phyloP scores from a whole-genome alignment of 2,888 invertebrate genomes.

The Thalpophila matura region DNA sequence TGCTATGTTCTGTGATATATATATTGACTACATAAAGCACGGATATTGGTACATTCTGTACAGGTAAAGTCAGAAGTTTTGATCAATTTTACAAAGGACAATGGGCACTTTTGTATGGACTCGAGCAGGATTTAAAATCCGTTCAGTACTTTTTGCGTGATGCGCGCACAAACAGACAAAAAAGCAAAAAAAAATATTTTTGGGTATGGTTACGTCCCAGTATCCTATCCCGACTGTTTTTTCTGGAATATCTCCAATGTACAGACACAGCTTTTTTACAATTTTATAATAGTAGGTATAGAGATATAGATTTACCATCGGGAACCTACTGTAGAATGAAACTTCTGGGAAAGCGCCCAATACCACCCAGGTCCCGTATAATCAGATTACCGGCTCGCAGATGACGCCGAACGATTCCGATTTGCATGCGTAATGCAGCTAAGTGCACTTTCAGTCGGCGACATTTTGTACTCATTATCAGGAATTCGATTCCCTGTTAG shows the following conservation, averaged over 20 bases:
- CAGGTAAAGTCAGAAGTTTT: slow-evolving; percentile 32
- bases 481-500: slow-evolving; percentile 48
- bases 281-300: too few species aligned
- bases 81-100: slow-evolving; percentile 5
- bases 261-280: too few species aligned
- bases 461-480: slow-evolving; percentile 69
- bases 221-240: too few species aligned
- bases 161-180: too few species aligned
- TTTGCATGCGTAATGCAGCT: slow-evolving; percentile 86
- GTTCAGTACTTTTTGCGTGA: too few species aligned
- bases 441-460: slow-evolving; percentile 83
- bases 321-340: too few species aligned
- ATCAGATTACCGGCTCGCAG: slow-evolving; percentile 81
- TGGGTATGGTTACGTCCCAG: too few species aligned
- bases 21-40: slow-evolving; percentile 26
- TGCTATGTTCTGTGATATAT: slow-evolving; percentile 48
- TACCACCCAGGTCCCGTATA: slow-evolving; percentile 69
- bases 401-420: slow-evolving; percentile 78
- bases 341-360: slow-evolving; percentile 37
- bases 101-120: too few species aligned
- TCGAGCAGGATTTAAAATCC: too few species aligned
- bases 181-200: too few species aligned
- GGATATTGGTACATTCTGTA: slow-evolving; percentile 21
- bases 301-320: too few species aligned
- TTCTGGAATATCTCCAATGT: too few species aligned